A percentile compares a stretch with the other conserved stretches of the same genome.
Evolutionary conservation across 2,113 vertebrate species (phyloP).

Genomic region (Centropus unirufus): DNA sequence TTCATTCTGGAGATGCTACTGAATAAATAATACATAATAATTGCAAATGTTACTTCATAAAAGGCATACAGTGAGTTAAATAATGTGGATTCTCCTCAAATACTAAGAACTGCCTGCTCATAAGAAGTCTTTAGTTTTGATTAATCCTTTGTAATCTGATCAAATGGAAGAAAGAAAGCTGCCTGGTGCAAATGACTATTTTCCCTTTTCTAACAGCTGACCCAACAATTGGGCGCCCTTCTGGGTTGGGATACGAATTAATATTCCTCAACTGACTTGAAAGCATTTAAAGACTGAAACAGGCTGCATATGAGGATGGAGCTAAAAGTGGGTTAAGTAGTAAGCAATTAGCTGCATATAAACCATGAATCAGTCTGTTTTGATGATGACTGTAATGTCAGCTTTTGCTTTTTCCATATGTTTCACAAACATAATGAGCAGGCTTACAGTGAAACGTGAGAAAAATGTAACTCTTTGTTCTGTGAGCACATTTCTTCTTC

Average conservation of each 20-base stretch:
- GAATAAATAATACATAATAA: background rate
- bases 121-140: background rate
- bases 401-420: conserved; percentile 16
- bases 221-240: background rate
- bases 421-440: conserved; percentile 25
- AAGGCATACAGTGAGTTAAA: background rate
- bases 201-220: conserved; percentile 3
- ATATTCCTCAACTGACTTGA: background rate
- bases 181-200: background rate
- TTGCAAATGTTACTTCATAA: background rate
- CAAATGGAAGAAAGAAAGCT: conserved; percentile 31
- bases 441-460: conserved; percentile 10
- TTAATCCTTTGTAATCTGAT: conserved; percentile 19
- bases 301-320: background rate
- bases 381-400: conserved; percentile 31
- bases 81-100: background rate
- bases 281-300: background rate
- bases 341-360: conserved; percentile 37
- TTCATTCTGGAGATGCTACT: background rate
- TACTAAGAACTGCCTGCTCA: background rate
- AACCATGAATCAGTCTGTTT: conserved; percentile 30
- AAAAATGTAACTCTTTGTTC: background rate
- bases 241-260: background rate
- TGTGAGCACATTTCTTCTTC: background rate
- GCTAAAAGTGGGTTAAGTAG: conserved; percentile 29